Evolutionary conservation across 2,797 vertebrate species (phyloP).

Genomic region (Tiaroga cobitis): DNA sequence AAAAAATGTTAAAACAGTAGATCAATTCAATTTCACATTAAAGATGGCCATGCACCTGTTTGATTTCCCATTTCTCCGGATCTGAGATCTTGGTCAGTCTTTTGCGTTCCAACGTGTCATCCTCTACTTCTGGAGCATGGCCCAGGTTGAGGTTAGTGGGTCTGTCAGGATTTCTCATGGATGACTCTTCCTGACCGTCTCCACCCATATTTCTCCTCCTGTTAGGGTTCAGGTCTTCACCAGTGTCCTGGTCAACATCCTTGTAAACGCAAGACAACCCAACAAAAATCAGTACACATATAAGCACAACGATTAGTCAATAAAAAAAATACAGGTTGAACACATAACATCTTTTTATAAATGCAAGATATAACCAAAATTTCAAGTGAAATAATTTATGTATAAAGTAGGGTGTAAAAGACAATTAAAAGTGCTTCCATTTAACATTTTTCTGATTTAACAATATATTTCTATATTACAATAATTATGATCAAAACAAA

Average conservation of each 20-base stretch:
- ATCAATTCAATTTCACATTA: background rate
- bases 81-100: conserved; percentile 97
- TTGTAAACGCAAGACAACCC: conserved; percentile 60
- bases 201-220: conserved; percentile 88
- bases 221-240: conserved; percentile 96
- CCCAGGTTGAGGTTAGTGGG: conserved; percentile 92
- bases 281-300: conserved; percentile 1
- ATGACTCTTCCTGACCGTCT: conserved; percentile 86
- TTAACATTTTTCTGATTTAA: background rate
- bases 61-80: conserved; percentile 98
- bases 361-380: background rate
- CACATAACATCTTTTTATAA: background rate
- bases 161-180: conserved; percentile 95
- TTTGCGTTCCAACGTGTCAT: conserved; percentile 93
- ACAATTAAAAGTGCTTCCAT: background rate
- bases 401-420: background rate
- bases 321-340: background rate
- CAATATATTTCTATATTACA: background rate
- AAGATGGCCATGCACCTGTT: conserved; percentile 81
- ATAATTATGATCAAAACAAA: background rate
- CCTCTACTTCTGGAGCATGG: conserved; percentile 90
- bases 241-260: conserved; percentile 98
- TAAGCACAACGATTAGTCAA: background rate
- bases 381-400: background rate
- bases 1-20: background rate